Conservation (phyloP, 2,888 invertebrate species). For the Epistrophe eligans region DNA sequence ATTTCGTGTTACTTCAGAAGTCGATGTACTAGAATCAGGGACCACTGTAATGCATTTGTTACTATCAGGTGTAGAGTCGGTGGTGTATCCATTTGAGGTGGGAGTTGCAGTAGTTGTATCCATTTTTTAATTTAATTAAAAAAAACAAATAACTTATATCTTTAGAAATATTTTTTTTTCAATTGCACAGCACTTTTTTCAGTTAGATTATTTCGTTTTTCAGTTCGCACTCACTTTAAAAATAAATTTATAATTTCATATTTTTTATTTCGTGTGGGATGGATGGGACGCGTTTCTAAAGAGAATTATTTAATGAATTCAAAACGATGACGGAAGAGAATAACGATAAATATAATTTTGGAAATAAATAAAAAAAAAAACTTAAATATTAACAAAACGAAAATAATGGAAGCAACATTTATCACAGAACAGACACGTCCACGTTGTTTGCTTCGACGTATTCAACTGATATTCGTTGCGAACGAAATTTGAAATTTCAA, state of each 20-base stretch:
- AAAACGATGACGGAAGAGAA: constrained; percentile 43
- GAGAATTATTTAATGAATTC: constrained; percentile 27
- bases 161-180: constrained; percentile 23
- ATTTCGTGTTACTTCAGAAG: constrained; percentile 47
- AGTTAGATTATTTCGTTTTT: constrained; percentile 41
- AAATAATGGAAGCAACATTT: constrained; percentile 58
- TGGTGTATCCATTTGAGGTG: constrained; percentile 79
- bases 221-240: constrained; percentile 44
- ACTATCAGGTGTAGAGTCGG: constrained; percentile 58
- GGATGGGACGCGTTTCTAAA: constrained; percentile 56
- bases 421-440: constrained; percentile 65
- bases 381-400: constrained; percentile 61
- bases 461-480: constrained; percentile 68
- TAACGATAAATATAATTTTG: constrained; percentile 15
- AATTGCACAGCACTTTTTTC: constrained; percentile 79
- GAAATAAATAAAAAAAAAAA: constrained; percentile 37
- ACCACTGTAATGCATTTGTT: constrained; percentile 63
- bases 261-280: constrained; percentile 41
- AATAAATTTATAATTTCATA: constrained; percentile 39
- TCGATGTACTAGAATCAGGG: constrained; percentile 50
- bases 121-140: constrained; percentile 56
- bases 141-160: constrained; percentile 12
- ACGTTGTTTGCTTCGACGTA: constrained; percentile 47
- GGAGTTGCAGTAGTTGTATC: constrained; percentile 66
- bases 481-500: constrained; percentile 72